Evolutionary conservation across 2,888 invertebrate genomes (phyloP).

Genomic region (Pristionchus fissidentatus): DNA sequence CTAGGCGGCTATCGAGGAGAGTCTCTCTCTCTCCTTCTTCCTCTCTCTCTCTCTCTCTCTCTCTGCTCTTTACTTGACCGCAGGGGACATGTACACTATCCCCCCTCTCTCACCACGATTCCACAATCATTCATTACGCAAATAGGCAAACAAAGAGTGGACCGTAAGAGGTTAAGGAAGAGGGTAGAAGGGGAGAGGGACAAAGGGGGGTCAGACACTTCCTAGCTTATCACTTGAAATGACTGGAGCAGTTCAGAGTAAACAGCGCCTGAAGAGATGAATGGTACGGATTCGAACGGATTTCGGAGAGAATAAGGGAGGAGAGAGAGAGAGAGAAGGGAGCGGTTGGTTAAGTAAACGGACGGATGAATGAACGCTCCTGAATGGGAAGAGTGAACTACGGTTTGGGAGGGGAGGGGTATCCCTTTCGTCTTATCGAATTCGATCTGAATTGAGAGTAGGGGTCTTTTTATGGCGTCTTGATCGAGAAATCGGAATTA

Average conservation of each 20-base stretch:
- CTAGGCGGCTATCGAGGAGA: no score
- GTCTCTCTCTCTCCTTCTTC: background rate
- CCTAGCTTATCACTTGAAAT: background rate
- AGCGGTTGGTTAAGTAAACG: background rate
- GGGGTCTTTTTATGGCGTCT: no score
- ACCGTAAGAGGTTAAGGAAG: conserved; percentile 12
- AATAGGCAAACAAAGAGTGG: conserved; percentile 23
- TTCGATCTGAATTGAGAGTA: no score
- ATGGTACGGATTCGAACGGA: conserved; percentile 29
- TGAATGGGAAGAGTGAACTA: no score
- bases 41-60: background rate
- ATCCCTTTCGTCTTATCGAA: no score
- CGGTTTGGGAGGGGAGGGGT: no score
- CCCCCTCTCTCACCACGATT: no score
- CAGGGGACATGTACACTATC: background rate
- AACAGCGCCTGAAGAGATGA: background rate
- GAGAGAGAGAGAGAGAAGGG: background rate
- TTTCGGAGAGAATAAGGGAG: no score
- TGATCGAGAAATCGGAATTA: no score
- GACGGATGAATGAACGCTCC: no score
- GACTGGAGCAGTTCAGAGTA: background rate
- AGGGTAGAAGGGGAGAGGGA: background rate
- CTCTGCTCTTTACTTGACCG: background rate
- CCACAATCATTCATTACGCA: conserved; percentile 16
- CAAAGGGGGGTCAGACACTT: conserved; percentile 29